These are phyloP conservation scores for Tricholaema leucomelas DNA, from an alignment of 2,113 vertebrate genomes.

Conservation along the genomic window DNA sequence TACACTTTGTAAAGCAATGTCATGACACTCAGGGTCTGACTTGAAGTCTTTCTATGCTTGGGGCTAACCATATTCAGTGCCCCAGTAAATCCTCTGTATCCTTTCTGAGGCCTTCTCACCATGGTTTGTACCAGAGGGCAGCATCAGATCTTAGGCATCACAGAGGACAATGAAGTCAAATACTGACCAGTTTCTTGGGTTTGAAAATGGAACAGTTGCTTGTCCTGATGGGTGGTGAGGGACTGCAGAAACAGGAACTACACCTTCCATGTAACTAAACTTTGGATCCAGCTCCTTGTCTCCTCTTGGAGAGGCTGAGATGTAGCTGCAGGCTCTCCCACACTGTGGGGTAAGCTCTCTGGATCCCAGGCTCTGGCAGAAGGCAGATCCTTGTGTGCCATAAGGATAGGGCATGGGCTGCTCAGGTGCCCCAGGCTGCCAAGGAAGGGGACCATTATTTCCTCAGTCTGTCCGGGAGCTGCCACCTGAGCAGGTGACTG, in stretches of 20 bases:
- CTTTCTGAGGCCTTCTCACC: not conserved
- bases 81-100: not conserved
- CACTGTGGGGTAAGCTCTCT: not conserved
- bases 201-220: not conserved
- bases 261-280: not conserved
- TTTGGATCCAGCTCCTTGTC: not conserved
- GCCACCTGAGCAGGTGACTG: not conserved
- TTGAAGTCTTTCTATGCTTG: not conserved
- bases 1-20: not conserved
- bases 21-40: not conserved
- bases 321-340: not conserved
- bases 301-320: not conserved
- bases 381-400: fast-evolving
- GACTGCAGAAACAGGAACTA: not conserved
- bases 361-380: not conserved
- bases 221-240: not conserved
- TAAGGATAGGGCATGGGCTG: not conserved
- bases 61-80: not conserved
- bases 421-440: not conserved
- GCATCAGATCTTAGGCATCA: not conserved
- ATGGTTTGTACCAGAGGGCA: not conserved
- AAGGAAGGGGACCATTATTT: not conserved
- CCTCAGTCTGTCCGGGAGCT: not conserved
- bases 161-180: not conserved
- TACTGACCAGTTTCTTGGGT: not conserved